These are phyloP conservation scores for Panulirus ornatus DNA, from an alignment of 1,140 invertebrate species.

Conservation along the genomic window DNA sequence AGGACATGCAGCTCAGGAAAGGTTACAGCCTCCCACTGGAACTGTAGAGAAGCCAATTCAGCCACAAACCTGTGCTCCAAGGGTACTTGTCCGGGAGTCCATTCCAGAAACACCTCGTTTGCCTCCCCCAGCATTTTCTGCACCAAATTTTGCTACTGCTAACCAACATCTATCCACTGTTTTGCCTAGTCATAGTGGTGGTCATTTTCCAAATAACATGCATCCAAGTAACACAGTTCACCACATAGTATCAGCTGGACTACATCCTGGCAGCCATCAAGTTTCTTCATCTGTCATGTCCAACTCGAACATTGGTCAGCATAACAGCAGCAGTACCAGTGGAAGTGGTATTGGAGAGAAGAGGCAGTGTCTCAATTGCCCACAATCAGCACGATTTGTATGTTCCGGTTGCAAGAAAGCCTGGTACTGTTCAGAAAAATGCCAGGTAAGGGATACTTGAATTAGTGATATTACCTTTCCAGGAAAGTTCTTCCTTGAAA, in stretches of 20 bases:
- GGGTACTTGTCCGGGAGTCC: conserved; percentile 61
- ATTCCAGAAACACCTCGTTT: conserved; percentile 51
- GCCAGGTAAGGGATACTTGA: conserved; percentile 45
- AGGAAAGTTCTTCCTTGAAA: too few species aligned
- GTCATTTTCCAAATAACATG: conserved; percentile 49
- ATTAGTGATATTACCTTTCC: neutral
- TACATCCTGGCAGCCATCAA: conserved; percentile 18
- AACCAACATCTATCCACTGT: conserved; percentile 31
- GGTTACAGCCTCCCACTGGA: conserved; percentile 32
- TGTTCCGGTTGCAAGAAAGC: conserved; percentile 69
- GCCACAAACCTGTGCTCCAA: conserved; percentile 56
- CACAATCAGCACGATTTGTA: conserved; percentile 56
- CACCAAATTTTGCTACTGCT: conserved; percentile 24
- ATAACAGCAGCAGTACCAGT: neutral
- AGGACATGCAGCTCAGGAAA: conserved; percentile 29
- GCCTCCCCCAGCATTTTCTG: conserved; percentile 30
- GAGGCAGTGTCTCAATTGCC: conserved; percentile 53
- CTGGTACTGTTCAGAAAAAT: conserved; percentile 69
- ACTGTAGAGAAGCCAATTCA: conserved; percentile 40
- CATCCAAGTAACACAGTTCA: conserved; percentile 40
- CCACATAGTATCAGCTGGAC: conserved; percentile 23
- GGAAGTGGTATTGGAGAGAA: conserved; percentile 26
- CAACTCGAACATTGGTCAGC: neutral
- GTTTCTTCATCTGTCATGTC: neutral
- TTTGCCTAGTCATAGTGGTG: conserved; percentile 50